These are phyloP conservation scores for Gallinago media DNA, from an alignment of 2,113 vertebrate genomes.

Conservation along the genomic window DNA sequence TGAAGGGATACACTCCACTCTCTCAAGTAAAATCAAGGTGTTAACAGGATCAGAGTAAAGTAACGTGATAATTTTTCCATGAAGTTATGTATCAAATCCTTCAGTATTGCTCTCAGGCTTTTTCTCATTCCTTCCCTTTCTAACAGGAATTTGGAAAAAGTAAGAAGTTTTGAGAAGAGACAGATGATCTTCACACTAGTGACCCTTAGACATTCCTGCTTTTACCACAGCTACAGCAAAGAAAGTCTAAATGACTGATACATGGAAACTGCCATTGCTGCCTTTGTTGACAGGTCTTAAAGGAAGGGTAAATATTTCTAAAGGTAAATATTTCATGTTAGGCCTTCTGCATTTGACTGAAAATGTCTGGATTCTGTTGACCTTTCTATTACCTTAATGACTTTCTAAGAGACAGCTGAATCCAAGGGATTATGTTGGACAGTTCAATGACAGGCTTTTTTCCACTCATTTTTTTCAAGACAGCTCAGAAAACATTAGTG, in stretches of 20 bases:
- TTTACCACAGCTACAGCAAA: not conserved
- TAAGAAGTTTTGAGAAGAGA: not conserved
- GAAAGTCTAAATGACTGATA: not conserved
- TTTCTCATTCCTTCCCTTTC: not conserved
- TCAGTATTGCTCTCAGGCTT: not conserved
- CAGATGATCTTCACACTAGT: not conserved
- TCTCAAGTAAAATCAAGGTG: not conserved
- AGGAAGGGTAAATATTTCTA: not conserved
- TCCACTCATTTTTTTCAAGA: not conserved
- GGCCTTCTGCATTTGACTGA: not conserved
- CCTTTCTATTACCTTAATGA: not conserved
- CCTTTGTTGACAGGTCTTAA: not conserved
- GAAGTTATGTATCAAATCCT: not conserved
- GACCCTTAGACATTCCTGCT: not conserved
- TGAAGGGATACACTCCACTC: not conserved
- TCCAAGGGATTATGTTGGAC: not conserved
- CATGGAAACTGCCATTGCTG: not conserved
- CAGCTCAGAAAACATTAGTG: not conserved
- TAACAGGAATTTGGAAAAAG: not conserved
- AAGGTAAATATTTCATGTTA: not conserved
- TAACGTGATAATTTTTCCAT: not conserved
- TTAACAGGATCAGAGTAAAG: not conserved
- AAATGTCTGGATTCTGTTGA: not conserved
- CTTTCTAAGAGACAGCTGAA: slow-evolving; percentile 15
- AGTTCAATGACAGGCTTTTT: not conserved